A percentile compares a stretch with the other conserved stretches of the same genome.
These are phyloP conservation scores for Oppia nitens DNA, from an alignment of 1,140 invertebrate species.

Conservation along the genomic window DNA sequence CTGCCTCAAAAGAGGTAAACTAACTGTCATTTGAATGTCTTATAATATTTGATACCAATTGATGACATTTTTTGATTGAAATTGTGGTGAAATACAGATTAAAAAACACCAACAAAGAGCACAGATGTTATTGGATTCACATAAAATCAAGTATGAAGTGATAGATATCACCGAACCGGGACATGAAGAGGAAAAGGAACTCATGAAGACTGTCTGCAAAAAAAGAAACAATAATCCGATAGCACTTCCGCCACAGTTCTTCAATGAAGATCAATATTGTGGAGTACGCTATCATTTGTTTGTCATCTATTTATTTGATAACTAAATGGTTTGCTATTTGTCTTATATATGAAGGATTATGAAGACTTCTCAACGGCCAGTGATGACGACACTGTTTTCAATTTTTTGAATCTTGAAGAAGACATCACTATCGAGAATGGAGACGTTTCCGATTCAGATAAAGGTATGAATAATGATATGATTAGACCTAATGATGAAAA, in stretches of 20 bases:
- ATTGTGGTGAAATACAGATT: constrained; percentile 43
- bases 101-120: constrained; percentile 84
- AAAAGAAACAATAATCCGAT: constrained; percentile 43
- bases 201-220: constrained; percentile 75
- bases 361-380: constrained; percentile 78
- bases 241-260: constrained; percentile 78
- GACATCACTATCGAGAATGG: constrained; percentile 19
- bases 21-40: background rate
- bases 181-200: constrained; percentile 68
- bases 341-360: constrained; percentile 51
- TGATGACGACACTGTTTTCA: constrained; percentile 72
- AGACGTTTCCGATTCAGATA: constrained; percentile 10
- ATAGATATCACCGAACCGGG: constrained; percentile 85
- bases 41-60: constrained; percentile 5
- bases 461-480: constrained; percentile 16
- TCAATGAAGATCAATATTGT: constrained; percentile 78
- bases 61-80: background rate
- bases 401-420: constrained; percentile 40
- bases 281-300: constrained; percentile 44
- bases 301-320: constrained; percentile 17
- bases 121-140: constrained; percentile 73
- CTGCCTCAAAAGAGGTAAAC: constrained; percentile 71
- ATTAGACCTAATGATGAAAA: constrained; percentile 23
- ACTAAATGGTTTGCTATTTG: background rate
- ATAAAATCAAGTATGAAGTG: constrained; percentile 64